Percentiles rank a stretch among this genome's conserved stretches.
Evolutionary conservation across 1,140 invertebrate genomes (phyloP).

Genomic region (Caenorhabditis brenneri): DNA sequence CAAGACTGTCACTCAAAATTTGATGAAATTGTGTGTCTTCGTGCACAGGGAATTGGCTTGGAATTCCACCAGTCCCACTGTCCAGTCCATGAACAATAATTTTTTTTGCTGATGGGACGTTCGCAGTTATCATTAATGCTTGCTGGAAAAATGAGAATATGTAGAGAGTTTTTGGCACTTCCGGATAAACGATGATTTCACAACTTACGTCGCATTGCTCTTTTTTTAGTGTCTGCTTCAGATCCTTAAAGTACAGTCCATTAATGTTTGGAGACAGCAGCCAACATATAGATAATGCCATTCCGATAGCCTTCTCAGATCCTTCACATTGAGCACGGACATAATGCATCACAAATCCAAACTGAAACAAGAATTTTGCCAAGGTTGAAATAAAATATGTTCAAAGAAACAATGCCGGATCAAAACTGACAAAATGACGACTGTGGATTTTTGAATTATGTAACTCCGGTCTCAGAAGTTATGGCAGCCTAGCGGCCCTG

Average conservation of each 20-base stretch:
- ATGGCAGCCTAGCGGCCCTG: no score
- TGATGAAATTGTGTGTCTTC: constrained; percentile 98
- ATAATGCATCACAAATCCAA: constrained; percentile 99
- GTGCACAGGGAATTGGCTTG: constrained; percentile 95
- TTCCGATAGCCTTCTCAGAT: constrained; percentile 88
- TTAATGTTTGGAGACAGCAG: constrained; percentile 92
- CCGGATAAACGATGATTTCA: not conserved
- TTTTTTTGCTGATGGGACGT: constrained; percentile 98
- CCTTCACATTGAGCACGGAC: constrained; percentile 86
- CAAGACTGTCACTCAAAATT: constrained; percentile 90
- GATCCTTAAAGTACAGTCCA: constrained; percentile 98
- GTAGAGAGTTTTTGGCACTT: not conserved
- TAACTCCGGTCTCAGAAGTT: no score
- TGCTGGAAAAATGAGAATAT: constrained; percentile 73
- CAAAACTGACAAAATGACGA: no score
- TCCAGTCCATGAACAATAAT: constrained; percentile 93
- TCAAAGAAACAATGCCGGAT: no score
- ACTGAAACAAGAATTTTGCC: constrained; percentile 68
- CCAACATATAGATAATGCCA: constrained; percentile 91
- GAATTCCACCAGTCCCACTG: constrained; percentile 87
- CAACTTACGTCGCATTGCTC: constrained; percentile 90
- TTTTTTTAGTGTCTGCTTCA: constrained; percentile 96
- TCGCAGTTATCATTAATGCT: constrained; percentile 92
- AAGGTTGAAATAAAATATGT: no score
- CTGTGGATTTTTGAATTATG: no score